These are phyloP conservation scores for Hystrix brachyura DNA, from an alignment of 2,113 vertebrate genomes.

Conservation along the genomic window DNA sequence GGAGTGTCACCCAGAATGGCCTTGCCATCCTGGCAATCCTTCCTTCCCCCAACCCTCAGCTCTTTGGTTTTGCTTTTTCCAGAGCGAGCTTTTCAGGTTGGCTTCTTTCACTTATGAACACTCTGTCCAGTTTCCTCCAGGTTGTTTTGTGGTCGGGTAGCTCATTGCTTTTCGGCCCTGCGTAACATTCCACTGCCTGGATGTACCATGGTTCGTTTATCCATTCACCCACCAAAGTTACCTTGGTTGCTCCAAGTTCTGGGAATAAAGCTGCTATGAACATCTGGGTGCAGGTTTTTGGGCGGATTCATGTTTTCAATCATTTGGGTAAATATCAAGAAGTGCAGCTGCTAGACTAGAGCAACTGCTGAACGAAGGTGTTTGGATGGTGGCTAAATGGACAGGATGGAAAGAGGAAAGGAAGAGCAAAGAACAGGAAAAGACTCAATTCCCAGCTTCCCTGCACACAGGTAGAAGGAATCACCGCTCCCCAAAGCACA, in stretches of 20 bases:
- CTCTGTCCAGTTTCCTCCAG: not conserved
- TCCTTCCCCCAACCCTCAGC: no score
- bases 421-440: not conserved
- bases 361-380: not conserved
- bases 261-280: not conserved
- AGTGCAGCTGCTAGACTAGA: not conserved
- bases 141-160: not conserved
- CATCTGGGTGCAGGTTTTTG: not conserved
- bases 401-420: not conserved
- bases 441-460: not conserved
- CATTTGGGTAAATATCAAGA: not conserved
- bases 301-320: not conserved
- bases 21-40: not conserved
- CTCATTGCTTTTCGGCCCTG: not conserved
- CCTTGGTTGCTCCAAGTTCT: not conserved
- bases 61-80: not conserved
- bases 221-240: not conserved
- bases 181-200: not conserved
- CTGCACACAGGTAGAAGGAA: not conserved
- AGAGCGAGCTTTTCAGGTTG: not conserved
- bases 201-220: not conserved
- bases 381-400: not conserved
- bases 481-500: not conserved
- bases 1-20: no score
- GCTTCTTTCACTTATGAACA: not conserved